phyloP scores from a whole-genome alignment of 2,888 invertebrate species.

The Callyntrura sp. region DNA sequence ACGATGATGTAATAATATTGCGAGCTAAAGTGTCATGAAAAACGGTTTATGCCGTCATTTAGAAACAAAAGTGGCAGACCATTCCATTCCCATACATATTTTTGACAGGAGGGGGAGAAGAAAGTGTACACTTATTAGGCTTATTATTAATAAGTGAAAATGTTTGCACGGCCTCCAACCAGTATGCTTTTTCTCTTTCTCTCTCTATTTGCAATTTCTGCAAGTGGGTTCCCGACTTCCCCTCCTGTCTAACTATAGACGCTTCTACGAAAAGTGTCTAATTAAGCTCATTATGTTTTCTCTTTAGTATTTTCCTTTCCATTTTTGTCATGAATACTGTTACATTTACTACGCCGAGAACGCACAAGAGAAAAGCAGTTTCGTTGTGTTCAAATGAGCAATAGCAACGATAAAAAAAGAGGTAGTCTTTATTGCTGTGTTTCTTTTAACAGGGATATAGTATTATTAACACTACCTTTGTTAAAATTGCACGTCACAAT shows the following conservation, averaged over 20 bases:
- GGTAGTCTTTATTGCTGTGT: conserved; percentile 11
- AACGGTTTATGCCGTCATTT: conserved; percentile 69
- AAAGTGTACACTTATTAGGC: conserved; percentile 18
- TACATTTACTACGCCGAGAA: background rate
- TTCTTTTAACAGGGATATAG: conserved; percentile 7
- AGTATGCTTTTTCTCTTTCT: conserved; percentile 19
- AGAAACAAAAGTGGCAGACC: conserved; percentile 54
- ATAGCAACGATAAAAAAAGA: background rate
- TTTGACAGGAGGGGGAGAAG: conserved; percentile 31
- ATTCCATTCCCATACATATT: conserved; percentile 32
- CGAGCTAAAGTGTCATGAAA: conserved; percentile 68
- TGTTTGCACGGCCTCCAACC: background rate
- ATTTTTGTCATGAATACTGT: background rate
- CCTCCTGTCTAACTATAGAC: background rate
- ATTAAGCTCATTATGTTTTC: conserved; percentile 74
- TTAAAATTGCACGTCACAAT: background rate
- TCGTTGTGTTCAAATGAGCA: conserved; percentile 3
- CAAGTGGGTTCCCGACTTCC: background rate
- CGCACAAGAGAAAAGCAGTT: background rate
- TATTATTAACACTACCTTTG: conserved; percentile 12
- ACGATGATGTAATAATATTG: conserved; percentile 26
- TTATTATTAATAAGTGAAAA: conserved; percentile 4
- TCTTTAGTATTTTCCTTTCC: conserved; percentile 1
- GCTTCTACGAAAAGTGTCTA: conserved; percentile 60
- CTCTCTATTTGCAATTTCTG: conserved; percentile 2